phyloP scores from a whole-genome alignment of 2,797 vertebrate species.

The Melanogrammus aeglefinus region DNA sequence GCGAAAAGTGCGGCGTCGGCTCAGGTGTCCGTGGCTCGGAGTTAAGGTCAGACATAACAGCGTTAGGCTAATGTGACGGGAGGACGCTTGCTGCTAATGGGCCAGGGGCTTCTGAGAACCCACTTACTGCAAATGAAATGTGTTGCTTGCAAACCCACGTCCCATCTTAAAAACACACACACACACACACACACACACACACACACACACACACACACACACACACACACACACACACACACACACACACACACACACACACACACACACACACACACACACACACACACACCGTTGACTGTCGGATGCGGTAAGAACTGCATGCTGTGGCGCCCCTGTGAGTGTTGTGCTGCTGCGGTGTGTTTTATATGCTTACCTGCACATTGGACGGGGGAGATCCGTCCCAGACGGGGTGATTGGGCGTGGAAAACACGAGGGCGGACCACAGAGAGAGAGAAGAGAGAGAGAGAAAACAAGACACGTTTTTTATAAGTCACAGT shows the following conservation, averaged over 20 bases:
- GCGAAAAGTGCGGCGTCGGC: not conserved
- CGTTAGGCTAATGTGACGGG: not conserved
- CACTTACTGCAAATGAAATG: not conserved
- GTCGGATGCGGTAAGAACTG: not conserved
- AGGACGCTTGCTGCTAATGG: not conserved
- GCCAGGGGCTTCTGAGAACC: no score
- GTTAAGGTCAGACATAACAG: not conserved
- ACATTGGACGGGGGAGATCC: not conserved
- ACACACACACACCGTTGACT: not conserved
- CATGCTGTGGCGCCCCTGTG: not conserved
- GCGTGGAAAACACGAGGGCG: not conserved
- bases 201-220: no score
- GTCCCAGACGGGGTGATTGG: not conserved
- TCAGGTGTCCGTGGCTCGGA: not conserved
- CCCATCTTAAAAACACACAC: no score
- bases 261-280: no score
- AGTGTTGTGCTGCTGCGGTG: not conserved
- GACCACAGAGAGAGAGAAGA: not conserved
- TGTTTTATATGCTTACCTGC: not conserved
- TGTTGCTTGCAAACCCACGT: not conserved
- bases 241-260: no score
- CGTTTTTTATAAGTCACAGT: not conserved
- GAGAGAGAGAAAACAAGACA: not conserved
- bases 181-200: no score
- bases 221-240: no score